phyloP scores from a whole-genome alignment of 2,888 invertebrate species.

The Clostera curtula region DNA sequence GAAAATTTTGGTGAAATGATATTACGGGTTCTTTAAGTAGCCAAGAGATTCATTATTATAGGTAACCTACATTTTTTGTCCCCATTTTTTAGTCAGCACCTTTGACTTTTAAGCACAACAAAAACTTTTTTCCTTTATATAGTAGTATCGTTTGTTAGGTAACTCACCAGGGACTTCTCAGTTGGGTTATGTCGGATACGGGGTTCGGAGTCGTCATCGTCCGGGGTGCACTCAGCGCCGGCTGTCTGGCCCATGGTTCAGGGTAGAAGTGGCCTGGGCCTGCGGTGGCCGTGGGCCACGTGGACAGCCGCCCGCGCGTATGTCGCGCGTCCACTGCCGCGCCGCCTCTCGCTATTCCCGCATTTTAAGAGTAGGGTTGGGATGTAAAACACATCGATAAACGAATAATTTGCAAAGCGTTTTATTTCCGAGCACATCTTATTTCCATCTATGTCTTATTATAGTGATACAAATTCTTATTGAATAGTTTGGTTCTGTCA shows the following conservation, averaged over 20 bases:
- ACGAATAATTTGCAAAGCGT: background rate
- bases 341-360: constrained; percentile 30
- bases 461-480: no score
- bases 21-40: no score
- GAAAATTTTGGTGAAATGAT: no score
- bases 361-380: constrained; percentile 34
- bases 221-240: constrained; percentile 70
- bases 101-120: no score
- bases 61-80: no score
- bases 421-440: no score
- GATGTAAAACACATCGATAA: constrained; percentile 2
- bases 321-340: constrained; percentile 64
- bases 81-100: no score
- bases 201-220: constrained; percentile 65
- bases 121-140: no score
- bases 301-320: constrained; percentile 65
- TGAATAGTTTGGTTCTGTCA: no score
- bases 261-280: constrained; percentile 19
- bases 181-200: constrained; percentile 68
- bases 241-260: constrained; percentile 69
- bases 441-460: no score
- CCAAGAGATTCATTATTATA: no score
- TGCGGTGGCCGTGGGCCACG: constrained; percentile 53
- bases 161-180: constrained; percentile 70
- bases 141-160: constrained; percentile 10